Evolutionary conservation across 2,797 vertebrate species (phyloP), one percentile per base, ranked within the genome.

Genomic region (Cetoscarus ocellatus): DNA sequence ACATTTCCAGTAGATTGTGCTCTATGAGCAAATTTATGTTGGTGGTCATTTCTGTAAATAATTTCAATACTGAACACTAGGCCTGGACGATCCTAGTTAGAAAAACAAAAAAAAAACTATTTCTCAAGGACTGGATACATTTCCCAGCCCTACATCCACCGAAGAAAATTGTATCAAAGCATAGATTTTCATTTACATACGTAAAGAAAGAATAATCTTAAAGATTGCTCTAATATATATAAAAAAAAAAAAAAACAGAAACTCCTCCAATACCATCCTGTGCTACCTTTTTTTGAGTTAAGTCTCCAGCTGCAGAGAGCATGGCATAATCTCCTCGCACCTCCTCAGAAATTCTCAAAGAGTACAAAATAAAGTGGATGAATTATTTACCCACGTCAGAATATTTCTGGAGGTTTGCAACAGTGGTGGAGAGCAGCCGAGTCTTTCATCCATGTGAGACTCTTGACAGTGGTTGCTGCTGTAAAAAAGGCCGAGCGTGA

Each of bases 311-410:
- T 73, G 58, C 61, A 62, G 45, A 53, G 59, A 88, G 83, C 82
- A 61, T 52, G 65, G 86, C 79, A 90, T 91, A 89, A 91, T 92
- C 67, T 82, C 76, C 73, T 83, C 40, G 8, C 84, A 70, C 76
- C 75, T 85, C 79, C 73, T 92, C 80, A 90, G 84, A 93, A 91
- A 87, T 90, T 78, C 81, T 92, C 87, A 92, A 93, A 94, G 89
- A 88, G 82, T 91, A 94, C 94, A 94, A 94, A 94, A 94, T 93
- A 92, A 87, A 90, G 83, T 75, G 77, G 83, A 94, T 95, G 79
- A 93, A 94, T 94, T 94, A 95, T 95, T 95, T 94, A 95, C 89
- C 54, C 52, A 85, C 84, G 59, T 86, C 78, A 63, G 87, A 88
- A 92, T 90, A 90, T 90, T 92, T 92, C 86, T 90, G 73, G 78